A percentile compares a stretch with the other conserved stretches of the same genome.
These are phyloP conservation scores for Lacanobia oleracea DNA, from an alignment of 2,888 invertebrate species.

Conservation along the genomic window DNA sequence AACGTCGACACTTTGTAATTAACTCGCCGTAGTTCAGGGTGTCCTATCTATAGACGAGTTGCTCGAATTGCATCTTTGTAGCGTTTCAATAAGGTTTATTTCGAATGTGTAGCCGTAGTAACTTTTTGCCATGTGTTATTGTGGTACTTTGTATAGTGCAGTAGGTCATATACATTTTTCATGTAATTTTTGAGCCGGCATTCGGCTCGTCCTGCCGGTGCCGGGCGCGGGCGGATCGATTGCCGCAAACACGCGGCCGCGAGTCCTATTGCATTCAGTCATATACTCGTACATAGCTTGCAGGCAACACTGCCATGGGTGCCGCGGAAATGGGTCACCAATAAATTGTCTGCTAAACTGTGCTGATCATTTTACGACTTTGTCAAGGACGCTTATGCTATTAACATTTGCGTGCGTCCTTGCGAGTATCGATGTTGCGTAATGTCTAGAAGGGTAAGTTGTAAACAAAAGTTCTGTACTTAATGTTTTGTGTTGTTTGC, in stretches of 20 bases:
- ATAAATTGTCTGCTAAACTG: constrained; percentile 34
- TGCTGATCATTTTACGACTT: constrained; percentile 49
- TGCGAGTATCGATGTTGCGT: constrained; percentile 46
- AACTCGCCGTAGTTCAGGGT: not conserved
- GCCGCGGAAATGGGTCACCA: constrained; percentile 69
- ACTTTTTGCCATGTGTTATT: constrained; percentile 17
- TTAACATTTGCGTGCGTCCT: constrained; percentile 58
- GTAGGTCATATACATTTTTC: constrained; percentile 73
- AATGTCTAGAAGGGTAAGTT: constrained; percentile 12
- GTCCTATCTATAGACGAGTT: not conserved
- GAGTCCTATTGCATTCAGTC: constrained; percentile 73
- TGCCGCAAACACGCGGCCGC: constrained; percentile 75
- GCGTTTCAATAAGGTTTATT: constrained; percentile 28
- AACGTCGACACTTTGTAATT: no score
- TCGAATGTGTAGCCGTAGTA: not conserved
- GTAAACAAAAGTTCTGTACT: not conserved
- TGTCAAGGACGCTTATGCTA: constrained; percentile 57
- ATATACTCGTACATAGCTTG: constrained; percentile 53
- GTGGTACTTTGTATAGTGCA: constrained; percentile 51
- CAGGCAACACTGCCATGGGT: constrained; percentile 52
- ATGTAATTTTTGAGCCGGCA: constrained; percentile 78
- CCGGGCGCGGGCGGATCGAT: constrained; percentile 86
- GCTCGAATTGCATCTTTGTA: constrained; percentile 7
- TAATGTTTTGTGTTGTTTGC: constrained; percentile 12
- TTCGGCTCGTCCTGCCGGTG: constrained; percentile 79